A percentile compares a stretch with the other conserved stretches of the same genome.
Evolutionary conservation across 1,140 invertebrate species (phyloP).

Genomic region (Drosophila nikananu): DNA sequence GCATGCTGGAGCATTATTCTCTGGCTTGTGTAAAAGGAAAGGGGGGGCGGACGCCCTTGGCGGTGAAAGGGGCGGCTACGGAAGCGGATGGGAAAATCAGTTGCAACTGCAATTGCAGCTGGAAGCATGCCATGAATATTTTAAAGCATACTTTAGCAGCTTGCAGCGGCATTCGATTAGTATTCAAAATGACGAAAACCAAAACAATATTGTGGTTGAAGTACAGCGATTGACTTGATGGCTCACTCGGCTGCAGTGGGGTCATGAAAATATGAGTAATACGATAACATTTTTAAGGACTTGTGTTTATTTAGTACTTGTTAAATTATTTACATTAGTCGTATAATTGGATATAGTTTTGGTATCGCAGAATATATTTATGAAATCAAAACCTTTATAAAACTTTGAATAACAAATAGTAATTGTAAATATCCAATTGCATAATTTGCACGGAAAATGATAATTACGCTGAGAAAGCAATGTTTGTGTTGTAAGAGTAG

Average conservation of each 20-base stretch:
- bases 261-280: background rate
- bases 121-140: constrained; percentile 64
- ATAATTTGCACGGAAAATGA: too few species aligned
- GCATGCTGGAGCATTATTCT: constrained; percentile 60
- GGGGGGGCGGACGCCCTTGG: background rate
- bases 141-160: constrained; percentile 61
- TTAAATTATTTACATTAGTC: background rate
- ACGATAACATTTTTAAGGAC: background rate
- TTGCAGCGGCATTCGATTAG: constrained; percentile 34
- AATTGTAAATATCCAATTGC: too few species aligned
- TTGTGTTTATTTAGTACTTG: background rate
- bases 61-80: constrained; percentile 14
- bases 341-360: too few species aligned
- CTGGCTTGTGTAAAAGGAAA: constrained; percentile 32
- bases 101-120: constrained; percentile 60
- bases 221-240: constrained; percentile 25
- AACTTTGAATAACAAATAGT: background rate
- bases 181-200: constrained; percentile 45
- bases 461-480: too few species aligned
- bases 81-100: constrained; percentile 78
- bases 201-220: constrained; percentile 30
- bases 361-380: background rate
- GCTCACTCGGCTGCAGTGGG: background rate
- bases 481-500: too few species aligned
- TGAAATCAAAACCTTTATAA: too few species aligned